Evolutionary conservation across 92 coral and sea anemone genomes (phyloP).

Genomic region (Blastomussa wellsi): DNA sequence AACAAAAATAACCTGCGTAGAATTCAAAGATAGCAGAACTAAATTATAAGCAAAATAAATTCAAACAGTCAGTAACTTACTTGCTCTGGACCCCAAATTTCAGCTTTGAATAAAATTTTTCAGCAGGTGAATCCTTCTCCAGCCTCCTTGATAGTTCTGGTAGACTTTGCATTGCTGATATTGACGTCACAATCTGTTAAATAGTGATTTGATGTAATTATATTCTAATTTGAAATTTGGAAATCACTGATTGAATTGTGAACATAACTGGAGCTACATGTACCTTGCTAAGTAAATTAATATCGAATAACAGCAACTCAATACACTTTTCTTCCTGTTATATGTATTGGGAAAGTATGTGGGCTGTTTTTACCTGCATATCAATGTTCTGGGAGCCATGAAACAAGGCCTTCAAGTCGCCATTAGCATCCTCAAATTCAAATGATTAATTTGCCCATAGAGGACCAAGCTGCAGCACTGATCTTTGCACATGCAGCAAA

Average conservation of each 20-base stretch:
- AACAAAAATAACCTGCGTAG: conserved; percentile 3
- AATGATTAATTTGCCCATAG: conserved; percentile 24
- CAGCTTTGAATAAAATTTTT: conserved; percentile 30
- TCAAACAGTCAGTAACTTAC: conserved; percentile 1
- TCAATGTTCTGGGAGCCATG: conserved; percentile 35
- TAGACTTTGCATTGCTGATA: conserved; percentile 37
- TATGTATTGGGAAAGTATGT: no score
- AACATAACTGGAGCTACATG: no score
- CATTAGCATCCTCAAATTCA: conserved; percentile 36
- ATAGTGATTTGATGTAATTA: no score
- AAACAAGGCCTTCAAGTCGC: conserved; percentile 15
- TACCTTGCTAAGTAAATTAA: no score
- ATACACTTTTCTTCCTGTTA: no score
- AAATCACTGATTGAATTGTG: no score
- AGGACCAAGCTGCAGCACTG: conserved; percentile 22
- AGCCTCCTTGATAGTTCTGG: conserved; percentile 28
- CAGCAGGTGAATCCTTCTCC: conserved; percentile 44
- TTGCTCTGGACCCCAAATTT: conserved; percentile 35
- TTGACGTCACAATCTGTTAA: conserved; percentile 33
- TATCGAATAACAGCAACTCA: no score
- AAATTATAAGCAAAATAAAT: no score
- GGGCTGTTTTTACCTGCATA: conserved; percentile 1
- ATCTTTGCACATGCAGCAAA: neutral
- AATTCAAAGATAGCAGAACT: neutral
- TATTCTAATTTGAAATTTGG: no score